Evolutionary conservation across 2,888 invertebrate species (phyloP).

Genomic region (Drosophila melanosoma): DNA sequence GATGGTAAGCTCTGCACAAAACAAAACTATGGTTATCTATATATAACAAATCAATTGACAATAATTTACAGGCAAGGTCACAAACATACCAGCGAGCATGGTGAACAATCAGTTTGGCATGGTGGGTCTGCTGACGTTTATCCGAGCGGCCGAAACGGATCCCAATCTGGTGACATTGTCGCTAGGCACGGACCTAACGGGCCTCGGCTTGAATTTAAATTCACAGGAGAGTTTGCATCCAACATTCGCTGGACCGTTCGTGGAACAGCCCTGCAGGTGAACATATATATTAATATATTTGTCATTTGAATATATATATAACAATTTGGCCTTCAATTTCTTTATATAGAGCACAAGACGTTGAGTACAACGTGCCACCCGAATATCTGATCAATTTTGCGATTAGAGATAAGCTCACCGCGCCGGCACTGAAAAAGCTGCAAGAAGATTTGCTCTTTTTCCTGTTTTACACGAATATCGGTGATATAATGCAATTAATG

Average conservation of each 20-base stretch:
- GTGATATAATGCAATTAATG: constrained; percentile 98
- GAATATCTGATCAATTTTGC: constrained; percentile 99
- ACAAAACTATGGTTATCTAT: background rate
- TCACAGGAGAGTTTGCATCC: constrained; percentile 99
- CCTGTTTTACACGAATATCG: constrained; percentile 99
- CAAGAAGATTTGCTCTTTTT: constrained; percentile 99
- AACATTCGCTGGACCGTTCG: constrained; percentile 99
- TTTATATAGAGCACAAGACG: constrained; percentile 94
- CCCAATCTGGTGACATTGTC: constrained; percentile 98
- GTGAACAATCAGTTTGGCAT: constrained; percentile 99
- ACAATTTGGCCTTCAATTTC: background rate
- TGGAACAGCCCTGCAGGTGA: constrained; percentile 96
- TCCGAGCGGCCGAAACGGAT: constrained; percentile 98
- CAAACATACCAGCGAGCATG: constrained; percentile 99
- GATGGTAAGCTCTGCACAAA: constrained; percentile 88
- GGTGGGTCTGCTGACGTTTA: constrained; percentile 98
- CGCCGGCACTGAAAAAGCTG: constrained; percentile 97
- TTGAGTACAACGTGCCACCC: constrained; percentile 98
- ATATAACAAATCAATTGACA: background rate
- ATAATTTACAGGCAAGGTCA: constrained; percentile 91
- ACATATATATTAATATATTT: background rate
- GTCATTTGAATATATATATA: background rate
- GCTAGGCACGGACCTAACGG: constrained; percentile 98
- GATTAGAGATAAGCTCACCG: constrained; percentile 97
- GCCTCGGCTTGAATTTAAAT: constrained; percentile 98